Base-by-base conservation (phyloP, 2,888 invertebrate species). In the Acrobasis consociella region DNA sequence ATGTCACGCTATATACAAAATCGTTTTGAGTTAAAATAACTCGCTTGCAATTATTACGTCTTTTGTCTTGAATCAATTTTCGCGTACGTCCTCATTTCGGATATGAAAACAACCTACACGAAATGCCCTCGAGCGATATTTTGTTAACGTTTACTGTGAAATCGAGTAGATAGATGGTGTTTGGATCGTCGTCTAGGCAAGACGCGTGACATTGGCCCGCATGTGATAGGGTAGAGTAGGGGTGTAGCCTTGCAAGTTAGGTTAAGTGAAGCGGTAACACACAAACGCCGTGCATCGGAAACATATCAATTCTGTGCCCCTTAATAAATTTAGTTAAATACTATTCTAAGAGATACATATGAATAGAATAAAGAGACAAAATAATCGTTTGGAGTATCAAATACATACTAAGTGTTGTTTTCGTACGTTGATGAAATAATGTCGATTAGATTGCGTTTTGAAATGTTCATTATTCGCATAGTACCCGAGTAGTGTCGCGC, bases 231-330 rank as follows among this genome's bases (percentile, higher is more conserved):
- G 77, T 89, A 89, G 88, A 68, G 82, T 87, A 86, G 89, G 86
- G 89, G 88, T 86, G 87, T 89, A 90, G 89, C 91, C 91, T 90
- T 91, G 90, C 89, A 89, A 91, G 83, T 87, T 92, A 92, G 92
- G 83, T 87, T 91, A 91, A 92, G 91, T 87, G 85, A 91, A 88
- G 83, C 91, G 92, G 91, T 91, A 92, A 83, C 87, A 93, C 93
- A 94, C 94, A 94, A 94, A 94, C 94, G 93, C 94, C 94, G 94
- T 93, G 82, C 94, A 94, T 95, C 95, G 94, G 89, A 95, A 95
- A 95, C 95, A 95, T 95, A 95, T 95, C 95, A 95, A 94, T 94
- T 94, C 94, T 95, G 95, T 95, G 95, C 95, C 95, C 95, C 95
- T 94, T 94, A 94, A 94, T 94, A 91, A 91, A 88, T 85, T 86